Base-by-base conservation (phyloP, 2,113 vertebrate species). In the Ancistrus triradiatus region DNA sequence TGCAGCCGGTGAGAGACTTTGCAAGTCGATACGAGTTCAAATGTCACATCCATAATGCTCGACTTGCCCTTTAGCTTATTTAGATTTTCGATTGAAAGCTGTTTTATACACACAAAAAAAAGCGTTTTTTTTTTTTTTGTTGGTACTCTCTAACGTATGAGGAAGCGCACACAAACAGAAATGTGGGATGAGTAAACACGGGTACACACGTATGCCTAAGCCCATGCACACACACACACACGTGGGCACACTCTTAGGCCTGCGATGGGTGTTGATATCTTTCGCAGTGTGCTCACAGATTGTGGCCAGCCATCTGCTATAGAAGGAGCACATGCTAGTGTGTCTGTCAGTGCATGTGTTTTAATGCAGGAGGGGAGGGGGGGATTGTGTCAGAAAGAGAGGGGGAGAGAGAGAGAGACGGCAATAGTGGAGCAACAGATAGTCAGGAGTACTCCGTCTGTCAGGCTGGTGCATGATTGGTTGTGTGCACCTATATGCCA, bases 261-360 rank as follows among this genome's bases (percentile, higher is more conserved):
- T 43, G 25, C 4, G 43, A 44, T 66, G 43, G 63, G 27, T 66
- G 63, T 68, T 68, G 59, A 73, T 64, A 64, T 68, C 21, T 68
- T 73, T 73, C 64, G 33, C 71, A 68, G 66, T 47, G 57, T 18
- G 22, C 47, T 46, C 53, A 21, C 64, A 73, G 70, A 73, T 73
- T 73, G 70, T 4, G 48, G 66, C 42, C 65, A 64, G 59, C 65
- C 71, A 73, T 73, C 71, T 73, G 71, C 65, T 73, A 49, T 52
- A 68, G 64, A 59, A 31, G 50, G 70, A 73, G 59, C 70, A 73
- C 70, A 73, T 73, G 71, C 60, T 68, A 31, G 46, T 55, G 40
- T 68, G 66, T 73, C 65, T 68, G 70, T 73, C 42, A 59, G 53
- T 52, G 55, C 66, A 60, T 73, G 71, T 64, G 70, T 68, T 58